Base-by-base conservation (phyloP, 2,797 vertebrate species). In the Lycodopsis pacificus region DNA sequence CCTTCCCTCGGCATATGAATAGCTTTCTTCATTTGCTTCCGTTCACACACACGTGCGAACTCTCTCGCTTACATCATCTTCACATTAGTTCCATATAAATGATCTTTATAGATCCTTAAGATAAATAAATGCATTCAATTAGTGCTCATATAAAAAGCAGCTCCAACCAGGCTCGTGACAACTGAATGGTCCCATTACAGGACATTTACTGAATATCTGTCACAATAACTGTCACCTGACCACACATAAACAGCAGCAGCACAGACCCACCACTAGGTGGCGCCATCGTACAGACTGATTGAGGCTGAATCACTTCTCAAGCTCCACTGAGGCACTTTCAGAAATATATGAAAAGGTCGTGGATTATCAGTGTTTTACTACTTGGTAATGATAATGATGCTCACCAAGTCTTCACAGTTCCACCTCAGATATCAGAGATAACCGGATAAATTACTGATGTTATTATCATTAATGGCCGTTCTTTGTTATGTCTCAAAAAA, bases 221-320 rank as follows among this genome's bases (percentile, higher is more conserved):
- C 65, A 71, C 48, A 70, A 27, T 74, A 48, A 79, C 62, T 65
- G 62, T 61, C 32, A 1, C 30, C 22, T 44, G 20, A 61, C 36
- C 36, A 27, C 12, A 57, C 2, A 56, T 46, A 62, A 25, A n/a
- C n/a, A 3, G 30, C 57, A 66, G 44, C 69, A 32, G 17, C 44
- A 10, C 0, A 32, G 20, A 13, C 0, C 1, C 2, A 71, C 59
- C 91, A 72, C 72, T 38, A 61, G 89, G 32, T 72, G 88, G 89
- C 0, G 83, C 67, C 57, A 65, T 82, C 27, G 83, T 68, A 53
- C 66, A 76, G 25, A 69, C 17, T 44, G n/a, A 40, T 38, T 22
- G 22, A 4, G n/a, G n/a, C 49, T 65, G 22, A 27, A 48, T 59
- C 67, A 17, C 10, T 4, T 36, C 22, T 65, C 42, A 9, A 49